Evolutionary conservation across 2,888 invertebrate species (phyloP).

Genomic region (Cephus runcator): DNA sequence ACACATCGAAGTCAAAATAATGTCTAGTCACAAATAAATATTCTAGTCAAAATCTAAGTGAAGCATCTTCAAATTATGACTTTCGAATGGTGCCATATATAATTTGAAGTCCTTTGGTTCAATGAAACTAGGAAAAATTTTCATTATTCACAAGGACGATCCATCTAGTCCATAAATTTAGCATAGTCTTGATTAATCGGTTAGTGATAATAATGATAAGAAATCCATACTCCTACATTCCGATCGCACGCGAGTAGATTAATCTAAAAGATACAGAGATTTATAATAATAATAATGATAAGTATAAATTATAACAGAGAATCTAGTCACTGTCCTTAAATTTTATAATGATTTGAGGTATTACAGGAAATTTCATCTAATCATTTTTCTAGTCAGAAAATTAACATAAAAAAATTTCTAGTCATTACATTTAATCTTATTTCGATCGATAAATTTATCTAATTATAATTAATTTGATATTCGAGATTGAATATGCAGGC

Average conservation of each 20-base stretch:
- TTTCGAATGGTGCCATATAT: constrained; percentile 14
- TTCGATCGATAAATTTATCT: constrained; percentile 8
- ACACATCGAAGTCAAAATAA: constrained; percentile 9
- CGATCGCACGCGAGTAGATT: not conserved
- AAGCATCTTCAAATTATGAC: constrained; percentile 4
- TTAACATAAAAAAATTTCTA: not conserved
- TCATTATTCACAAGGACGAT: constrained; percentile 6
- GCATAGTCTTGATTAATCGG: not conserved
- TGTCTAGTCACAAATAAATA: constrained; percentile 14
- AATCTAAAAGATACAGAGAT: not conserved
- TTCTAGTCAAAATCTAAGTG: constrained; percentile 29
- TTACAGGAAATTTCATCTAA: not conserved
- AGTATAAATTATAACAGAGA: not conserved
- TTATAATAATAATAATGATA: not conserved
- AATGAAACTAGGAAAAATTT: constrained; percentile 6
- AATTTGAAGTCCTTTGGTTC: constrained; percentile 8
- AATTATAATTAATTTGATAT: constrained; percentile 14
- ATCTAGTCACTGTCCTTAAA: constrained; percentile 7
- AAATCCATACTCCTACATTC: not conserved
- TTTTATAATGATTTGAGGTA: not conserved
- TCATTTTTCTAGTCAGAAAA: constrained; percentile 8
- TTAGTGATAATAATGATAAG: constrained; percentile 8
- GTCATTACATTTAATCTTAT: constrained; percentile 10
- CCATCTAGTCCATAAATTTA: constrained; percentile 6
- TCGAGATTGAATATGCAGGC: constrained; percentile 52